Evolutionary conservation across 2,113 vertebrate genomes (phyloP).

Genomic region (Lepus americanus): DNA sequence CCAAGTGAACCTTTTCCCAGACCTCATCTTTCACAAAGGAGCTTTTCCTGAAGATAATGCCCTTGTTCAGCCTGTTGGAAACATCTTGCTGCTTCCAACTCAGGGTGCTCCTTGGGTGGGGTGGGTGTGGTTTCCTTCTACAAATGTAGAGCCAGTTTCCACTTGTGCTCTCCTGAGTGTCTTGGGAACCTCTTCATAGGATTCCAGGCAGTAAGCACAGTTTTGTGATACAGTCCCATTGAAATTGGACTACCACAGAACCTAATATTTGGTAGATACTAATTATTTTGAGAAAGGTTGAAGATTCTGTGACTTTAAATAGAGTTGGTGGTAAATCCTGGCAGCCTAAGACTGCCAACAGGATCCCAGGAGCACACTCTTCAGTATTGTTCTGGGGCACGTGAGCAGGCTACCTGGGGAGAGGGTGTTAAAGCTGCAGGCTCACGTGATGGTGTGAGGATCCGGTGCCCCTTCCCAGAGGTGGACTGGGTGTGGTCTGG

Average conservation of each 20-base stretch:
- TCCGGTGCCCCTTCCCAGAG: too few relatives aligned
- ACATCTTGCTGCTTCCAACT: not conserved
- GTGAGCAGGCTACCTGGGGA: too few relatives aligned
- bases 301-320: too few relatives aligned
- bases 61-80: not conserved
- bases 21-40: not conserved
- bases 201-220: not conserved
- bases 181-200: not conserved
- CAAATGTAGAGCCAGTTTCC: not conserved
- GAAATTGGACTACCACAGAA: not conserved
- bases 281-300: too few relatives aligned
- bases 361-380: not conserved
- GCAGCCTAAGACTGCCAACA: not conserved
- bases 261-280: not conserved
- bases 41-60: not conserved
- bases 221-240: not conserved
- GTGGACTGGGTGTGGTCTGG: not conserved
- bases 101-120: too few relatives aligned
- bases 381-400: fast-evolving
- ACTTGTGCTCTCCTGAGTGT: not conserved
- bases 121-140: not conserved
- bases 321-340: not conserved
- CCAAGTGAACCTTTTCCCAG: too few relatives aligned
- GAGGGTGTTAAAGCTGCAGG: too few relatives aligned
- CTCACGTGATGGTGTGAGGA: too few relatives aligned